These are phyloP conservation scores for Pocillopora verrucosa DNA, from an alignment of 64 coral and sea anemone genomes.

Conservation along the genomic window DNA sequence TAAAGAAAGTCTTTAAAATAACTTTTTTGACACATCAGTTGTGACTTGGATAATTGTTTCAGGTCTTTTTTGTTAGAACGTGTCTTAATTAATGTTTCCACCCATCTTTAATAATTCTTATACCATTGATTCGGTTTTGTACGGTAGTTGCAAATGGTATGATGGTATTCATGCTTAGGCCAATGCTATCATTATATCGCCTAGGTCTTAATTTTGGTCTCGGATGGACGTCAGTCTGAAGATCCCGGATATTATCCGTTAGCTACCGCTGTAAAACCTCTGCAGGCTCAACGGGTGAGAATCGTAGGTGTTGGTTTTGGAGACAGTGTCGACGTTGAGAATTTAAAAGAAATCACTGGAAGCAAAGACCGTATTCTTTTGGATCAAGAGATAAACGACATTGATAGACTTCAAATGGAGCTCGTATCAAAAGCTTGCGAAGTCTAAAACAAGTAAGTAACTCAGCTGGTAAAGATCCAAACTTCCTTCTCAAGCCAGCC, in stretches of 20 bases:
- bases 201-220: constrained; percentile 78
- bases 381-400: constrained; percentile 55
- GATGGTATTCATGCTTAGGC: too few relatives aligned
- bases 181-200: not conserved
- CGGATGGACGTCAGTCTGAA: constrained; percentile 77
- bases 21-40: too few relatives aligned
- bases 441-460: constrained; percentile 61
- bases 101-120: too few relatives aligned
- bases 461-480: too few relatives aligned
- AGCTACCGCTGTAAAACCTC: constrained; percentile 47
- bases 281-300: constrained; percentile 63
- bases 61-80: too few relatives aligned
- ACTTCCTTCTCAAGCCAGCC: too few relatives aligned
- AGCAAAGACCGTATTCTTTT: constrained; percentile 61
- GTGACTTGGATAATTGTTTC: too few relatives aligned
- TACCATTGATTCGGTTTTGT: too few relatives aligned
- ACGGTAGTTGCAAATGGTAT: too few relatives aligned
- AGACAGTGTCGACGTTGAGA: constrained; percentile 54
- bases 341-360: constrained; percentile 66
- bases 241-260: constrained; percentile 54
- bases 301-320: constrained; percentile 74
- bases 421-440: constrained; percentile 67
- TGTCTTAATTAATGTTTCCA: too few relatives aligned
- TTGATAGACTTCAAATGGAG: constrained; percentile 71
- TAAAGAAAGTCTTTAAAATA: not conserved